These are phyloP conservation scores for Holothuria leucospilota DNA, from an alignment of 53 echinoderm and acorn worm species.

Conservation along the genomic window DNA sequence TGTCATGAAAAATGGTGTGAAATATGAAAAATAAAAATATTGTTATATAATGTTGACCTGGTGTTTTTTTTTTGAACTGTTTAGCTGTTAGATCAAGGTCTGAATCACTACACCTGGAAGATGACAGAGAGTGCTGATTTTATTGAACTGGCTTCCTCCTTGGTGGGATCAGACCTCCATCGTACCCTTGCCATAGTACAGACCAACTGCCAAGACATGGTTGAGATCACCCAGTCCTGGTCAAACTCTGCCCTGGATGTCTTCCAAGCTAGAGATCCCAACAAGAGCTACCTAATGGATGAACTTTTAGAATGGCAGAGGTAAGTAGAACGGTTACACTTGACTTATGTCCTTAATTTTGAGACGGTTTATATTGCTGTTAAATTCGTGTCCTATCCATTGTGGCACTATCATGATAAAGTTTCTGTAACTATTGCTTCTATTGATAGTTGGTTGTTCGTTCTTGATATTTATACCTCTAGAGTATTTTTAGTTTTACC, in stretches of 20 bases:
- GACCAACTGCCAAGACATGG: constrained; percentile 96
- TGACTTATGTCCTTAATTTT: no score
- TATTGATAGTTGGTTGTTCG: no score
- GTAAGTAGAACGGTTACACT: constrained; percentile 10
- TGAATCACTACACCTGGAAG: constrained; percentile 97
- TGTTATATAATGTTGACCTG: not conserved
- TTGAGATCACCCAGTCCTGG: constrained; percentile 93
- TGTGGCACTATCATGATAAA: no score
- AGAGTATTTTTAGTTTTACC: no score
- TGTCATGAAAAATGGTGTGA: not conserved
- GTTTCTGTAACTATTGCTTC: no score
- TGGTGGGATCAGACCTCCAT: constrained; percentile 94
- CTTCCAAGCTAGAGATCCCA: constrained; percentile 70
- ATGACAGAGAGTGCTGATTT: constrained; percentile 97
- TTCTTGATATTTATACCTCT: no score
- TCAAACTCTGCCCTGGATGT: constrained; percentile 85
- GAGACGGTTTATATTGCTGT: no score
- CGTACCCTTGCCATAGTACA: constrained; percentile 94
- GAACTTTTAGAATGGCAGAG: constrained; percentile 83
- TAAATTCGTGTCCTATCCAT: no score
- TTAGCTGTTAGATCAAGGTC: constrained; percentile 94
- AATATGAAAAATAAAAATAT: not conserved
- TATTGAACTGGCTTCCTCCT: constrained; percentile 91
- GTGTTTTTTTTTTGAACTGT: not conserved
- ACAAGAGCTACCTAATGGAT: constrained; percentile 86